A percentile compares a stretch with the other conserved stretches of the same genome.
These are phyloP conservation scores for Lamellibrachia columna DNA, from an alignment of 2,888 invertebrate genomes.

Conservation along the genomic window DNA sequence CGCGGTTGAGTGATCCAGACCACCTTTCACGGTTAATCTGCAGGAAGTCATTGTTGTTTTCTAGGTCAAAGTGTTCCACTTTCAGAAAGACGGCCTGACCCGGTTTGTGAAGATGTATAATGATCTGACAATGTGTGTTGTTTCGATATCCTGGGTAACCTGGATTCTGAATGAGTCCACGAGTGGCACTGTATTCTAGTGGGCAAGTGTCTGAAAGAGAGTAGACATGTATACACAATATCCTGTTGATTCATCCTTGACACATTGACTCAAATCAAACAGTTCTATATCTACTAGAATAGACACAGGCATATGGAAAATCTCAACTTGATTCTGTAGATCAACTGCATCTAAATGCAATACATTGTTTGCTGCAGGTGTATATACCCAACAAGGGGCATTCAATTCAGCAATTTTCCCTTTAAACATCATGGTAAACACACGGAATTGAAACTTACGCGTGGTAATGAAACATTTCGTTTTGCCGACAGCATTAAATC, in stretches of 20 bases:
- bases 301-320: too few species aligned
- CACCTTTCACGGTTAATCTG: neutral
- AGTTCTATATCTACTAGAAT: neutral
- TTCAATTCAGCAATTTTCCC: neutral
- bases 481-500: neutral
- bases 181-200: neutral
- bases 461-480: neutral
- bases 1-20: neutral
- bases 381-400: neutral
- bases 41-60: neutral
- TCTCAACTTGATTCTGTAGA: too few species aligned
- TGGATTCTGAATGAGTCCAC: neutral
- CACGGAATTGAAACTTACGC: neutral
- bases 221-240: neutral
- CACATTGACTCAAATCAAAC: too few species aligned
- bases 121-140: neutral
- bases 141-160: neutral
- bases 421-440: neutral
- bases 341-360: too few species aligned
- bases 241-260: too few species aligned
- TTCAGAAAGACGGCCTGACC: neutral
- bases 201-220: neutral
- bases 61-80: conserved; percentile 6
- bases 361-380: neutral
- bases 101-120: neutral